Base-by-base conservation (phyloP, 2,113 vertebrate species). In the Entelurus aequoreus region DNA sequence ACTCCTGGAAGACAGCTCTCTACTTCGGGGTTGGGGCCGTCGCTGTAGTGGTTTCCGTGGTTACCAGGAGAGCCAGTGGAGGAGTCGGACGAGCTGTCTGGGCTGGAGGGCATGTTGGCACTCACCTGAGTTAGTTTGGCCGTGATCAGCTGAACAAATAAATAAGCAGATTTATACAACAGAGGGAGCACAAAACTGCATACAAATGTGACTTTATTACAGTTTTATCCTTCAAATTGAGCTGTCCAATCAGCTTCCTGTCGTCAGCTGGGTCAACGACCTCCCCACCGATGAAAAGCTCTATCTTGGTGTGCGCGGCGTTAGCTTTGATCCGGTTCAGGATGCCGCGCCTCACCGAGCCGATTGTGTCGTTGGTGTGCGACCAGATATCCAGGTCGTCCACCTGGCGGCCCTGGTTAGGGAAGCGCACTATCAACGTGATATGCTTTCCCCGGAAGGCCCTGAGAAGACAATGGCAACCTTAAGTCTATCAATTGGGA, bases 91-190 rank as follows among this genome's bases (percentile, higher is more conserved):
- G 95, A 98, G 83, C 96, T 98, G 88, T 99, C 97, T 72, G 97
- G 97, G 80, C 97, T 99, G 76, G 97, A 99, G 86, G 97, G 97
- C 95, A 98, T 98, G 87, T 99, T 99, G 87, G 96, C 93, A 89
- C 96, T 98, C 89, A 98, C 95, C 87, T 98, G 97, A 53, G 97
- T 99, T 80, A 99, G 93, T 90, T 99, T 99, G 77, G 97, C 97
- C 9, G 97, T 99, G 80, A 99, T 99, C 84, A 99, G 86, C 97
- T 98, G 51, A 4, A 74, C 3, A 69, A 8, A 62, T 13, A 59
- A 21, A 53, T 9, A 13, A 52, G 36, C 42, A 21, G 48, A 52
- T 54, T 13, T 35, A 35, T 54, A 28, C 19, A 8, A 40, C 2
- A 56, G n/a, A 56, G 3, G 28, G 8, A 8, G 37, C 14, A 21